Percentiles rank a stretch among this genome's conserved stretches.
Evolutionary conservation across 1,140 invertebrate species (phyloP).

Genomic region (Eueides isabella): DNA sequence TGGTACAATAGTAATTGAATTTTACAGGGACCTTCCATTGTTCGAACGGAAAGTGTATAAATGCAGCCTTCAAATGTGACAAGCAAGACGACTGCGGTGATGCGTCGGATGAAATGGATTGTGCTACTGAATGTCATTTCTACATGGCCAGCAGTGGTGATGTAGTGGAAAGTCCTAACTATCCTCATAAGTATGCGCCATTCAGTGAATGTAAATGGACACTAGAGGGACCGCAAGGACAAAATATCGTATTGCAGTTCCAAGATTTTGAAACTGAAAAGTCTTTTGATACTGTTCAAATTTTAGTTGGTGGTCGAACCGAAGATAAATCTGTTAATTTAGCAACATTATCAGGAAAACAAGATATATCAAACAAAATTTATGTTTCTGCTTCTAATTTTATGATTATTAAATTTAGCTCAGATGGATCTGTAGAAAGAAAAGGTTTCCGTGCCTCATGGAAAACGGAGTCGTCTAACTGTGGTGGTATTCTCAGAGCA

Average conservation of each 20-base stretch:
- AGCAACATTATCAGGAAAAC: conserved; percentile 94
- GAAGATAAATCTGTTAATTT: conserved; percentile 96
- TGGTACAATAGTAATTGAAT: conserved; percentile 27
- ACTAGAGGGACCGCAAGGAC: conserved; percentile 96
- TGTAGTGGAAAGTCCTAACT: conserved; percentile 96
- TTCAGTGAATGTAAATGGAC: conserved; percentile 98
- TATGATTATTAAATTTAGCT: conserved; percentile 98
- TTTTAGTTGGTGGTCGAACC: conserved; percentile 96
- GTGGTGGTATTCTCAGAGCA: conserved; percentile 92
- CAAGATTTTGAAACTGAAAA: conserved; percentile 99
- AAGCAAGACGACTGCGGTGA: conserved; percentile 97
- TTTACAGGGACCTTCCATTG: conserved; percentile 92
- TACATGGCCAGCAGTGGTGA: conserved; percentile 97
- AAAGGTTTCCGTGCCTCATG: conserved; percentile 96
- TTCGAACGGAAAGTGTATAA: conserved; percentile 95
- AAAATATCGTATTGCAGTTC: conserved; percentile 96
- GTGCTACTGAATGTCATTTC: conserved; percentile 92
- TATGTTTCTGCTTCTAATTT: conserved; percentile 98
- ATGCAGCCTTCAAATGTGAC: conserved; percentile 94
- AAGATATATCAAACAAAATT: conserved; percentile 90
- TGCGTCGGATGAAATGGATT: conserved; percentile 95
- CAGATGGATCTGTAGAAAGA: conserved; percentile 95
- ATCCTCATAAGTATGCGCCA: conserved; percentile 95
- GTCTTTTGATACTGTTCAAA: conserved; percentile 97
- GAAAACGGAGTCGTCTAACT: conserved; percentile 96